Base-by-base conservation (phyloP, 2,888 invertebrate species). In the Lochmaea crataegi region DNA sequence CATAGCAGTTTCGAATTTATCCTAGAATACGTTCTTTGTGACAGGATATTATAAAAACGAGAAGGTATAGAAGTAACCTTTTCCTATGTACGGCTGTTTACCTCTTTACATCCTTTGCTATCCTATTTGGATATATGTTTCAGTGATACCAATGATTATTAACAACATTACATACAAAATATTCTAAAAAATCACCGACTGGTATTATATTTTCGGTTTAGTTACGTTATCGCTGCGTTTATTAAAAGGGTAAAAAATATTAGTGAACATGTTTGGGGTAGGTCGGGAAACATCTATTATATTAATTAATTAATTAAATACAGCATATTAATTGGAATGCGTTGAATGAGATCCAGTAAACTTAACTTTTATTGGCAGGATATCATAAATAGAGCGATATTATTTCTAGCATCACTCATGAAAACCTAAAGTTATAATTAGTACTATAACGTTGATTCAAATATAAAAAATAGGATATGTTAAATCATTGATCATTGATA, bases 91-190 rank as follows among this genome's bases (percentile, higher is more conserved):
- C 6, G 5, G 4, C 1, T 2, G 26, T 26, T n/a, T 12, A 51
- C 16, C 26, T 63, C 51, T 51, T 26, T 4, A 22, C 0, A n/a
- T 18, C 10, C 32, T 41, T n/a, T 68, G 51, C 16, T 61, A 6
- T 51, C 68, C 68, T 60, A 32, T 16, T 56, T 2, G 10, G 11
- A 6, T 12, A 61, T 60, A 10, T 51, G 68, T 51, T 48, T 60
- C 61, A 68, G 68, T 60, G 68, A 68, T 68, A 60, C 68, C 68
- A 68, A 68, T 45, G 68, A 68, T 60, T 60, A 60, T 48, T 68
- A 68, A 58, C 67, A 67, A 67, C 41, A 45, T 51, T 32, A 68
- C 60, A 48, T 5, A 57, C 42, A 66, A 51, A 18, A 57, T 14
- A 58, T 16, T 38, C 45, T 42, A 63, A 41, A 42, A 63, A 38